phyloP scores from a whole-genome alignment of 2,797 vertebrate genomes.

The Harpagifer antarcticus region DNA sequence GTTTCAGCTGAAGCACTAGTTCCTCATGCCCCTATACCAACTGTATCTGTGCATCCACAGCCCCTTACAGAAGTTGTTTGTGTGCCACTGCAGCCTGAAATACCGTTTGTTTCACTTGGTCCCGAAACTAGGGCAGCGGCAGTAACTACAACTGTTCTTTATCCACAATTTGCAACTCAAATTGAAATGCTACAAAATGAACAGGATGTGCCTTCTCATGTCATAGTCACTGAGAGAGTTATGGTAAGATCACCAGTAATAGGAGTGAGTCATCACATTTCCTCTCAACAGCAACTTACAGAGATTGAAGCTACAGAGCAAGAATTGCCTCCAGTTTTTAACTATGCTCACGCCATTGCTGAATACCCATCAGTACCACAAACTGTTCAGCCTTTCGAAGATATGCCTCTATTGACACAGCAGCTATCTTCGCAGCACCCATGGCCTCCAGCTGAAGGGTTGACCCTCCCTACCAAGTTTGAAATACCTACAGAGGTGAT shows the following conservation, averaged over 20 bases:
- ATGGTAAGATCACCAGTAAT: constrained; percentile 33
- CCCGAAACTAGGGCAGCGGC: constrained; percentile 33
- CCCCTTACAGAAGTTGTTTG: constrained; percentile 44
- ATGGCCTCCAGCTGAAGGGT: constrained; percentile 22
- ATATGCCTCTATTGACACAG: constrained; percentile 30
- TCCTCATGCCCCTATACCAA: constrained; percentile 40
- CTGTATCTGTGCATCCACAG: constrained; percentile 42
- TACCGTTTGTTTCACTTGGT: constrained; percentile 25
- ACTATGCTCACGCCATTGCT: constrained; percentile 21
- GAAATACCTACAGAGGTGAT: constrained; percentile 50
- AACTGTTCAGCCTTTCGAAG: constrained; percentile 34
- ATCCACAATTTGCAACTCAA: constrained; percentile 41
- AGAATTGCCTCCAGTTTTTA: constrained; percentile 26
- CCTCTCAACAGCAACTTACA: constrained; percentile 33
- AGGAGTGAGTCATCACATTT: constrained; percentile 35
- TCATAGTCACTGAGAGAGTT: constrained; percentile 30
- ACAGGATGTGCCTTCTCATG: constrained; percentile 29
- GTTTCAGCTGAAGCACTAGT: constrained; percentile 29
- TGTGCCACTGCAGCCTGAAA: constrained; percentile 37
- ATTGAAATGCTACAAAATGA: constrained; percentile 47
- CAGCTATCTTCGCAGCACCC: constrained; percentile 39
- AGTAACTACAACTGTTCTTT: constrained; percentile 17
- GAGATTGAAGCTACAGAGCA: constrained; percentile 44
- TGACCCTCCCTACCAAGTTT: constrained; percentile 20
- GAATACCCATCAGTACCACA: constrained; percentile 37